Evolutionary conservation across 2,888 invertebrate genomes (phyloP).

Genomic region (Agrotis ipsilon): DNA sequence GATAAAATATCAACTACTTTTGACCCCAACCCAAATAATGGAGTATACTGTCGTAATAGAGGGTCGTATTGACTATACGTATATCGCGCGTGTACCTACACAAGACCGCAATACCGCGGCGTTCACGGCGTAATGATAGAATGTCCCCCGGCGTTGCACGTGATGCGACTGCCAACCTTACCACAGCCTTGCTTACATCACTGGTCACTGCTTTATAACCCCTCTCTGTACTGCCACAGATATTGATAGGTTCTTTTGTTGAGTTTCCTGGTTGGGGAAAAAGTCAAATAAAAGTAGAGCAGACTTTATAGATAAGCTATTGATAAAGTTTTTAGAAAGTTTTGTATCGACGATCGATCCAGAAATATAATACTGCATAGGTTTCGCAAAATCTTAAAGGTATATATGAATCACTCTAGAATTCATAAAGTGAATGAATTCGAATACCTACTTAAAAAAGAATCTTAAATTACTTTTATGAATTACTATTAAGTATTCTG

Average conservation of each 20-base stretch:
- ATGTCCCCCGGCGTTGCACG: conserved; percentile 63
- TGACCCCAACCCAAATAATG: conserved; percentile 19
- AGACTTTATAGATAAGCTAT: neutral
- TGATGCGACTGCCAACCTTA: conserved; percentile 59
- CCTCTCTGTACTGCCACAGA: conserved; percentile 23
- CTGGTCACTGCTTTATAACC: conserved; percentile 43
- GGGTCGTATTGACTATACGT: conserved; percentile 14
- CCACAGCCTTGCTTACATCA: conserved; percentile 28
- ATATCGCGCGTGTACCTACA: conserved; percentile 30
- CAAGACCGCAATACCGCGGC: conserved; percentile 64
- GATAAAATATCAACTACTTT: neutral
- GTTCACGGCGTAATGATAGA: conserved; percentile 69
- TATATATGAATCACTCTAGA: no score
- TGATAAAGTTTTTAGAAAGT: neutral
- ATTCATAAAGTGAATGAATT: no score
- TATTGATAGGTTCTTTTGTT: conserved; percentile 40
- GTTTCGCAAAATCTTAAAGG: neutral
- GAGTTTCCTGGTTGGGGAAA: neutral
- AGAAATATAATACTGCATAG: neutral
- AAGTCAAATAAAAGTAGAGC: neutral
- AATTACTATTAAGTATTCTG: no score
- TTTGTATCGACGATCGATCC: no score
- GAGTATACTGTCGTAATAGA: conserved; percentile 4
- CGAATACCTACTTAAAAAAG: no score
- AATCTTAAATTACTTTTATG: no score